Evolutionary conservation across 2,888 invertebrate genomes (phyloP).

Genomic region (Chydorus sphaericus): DNA sequence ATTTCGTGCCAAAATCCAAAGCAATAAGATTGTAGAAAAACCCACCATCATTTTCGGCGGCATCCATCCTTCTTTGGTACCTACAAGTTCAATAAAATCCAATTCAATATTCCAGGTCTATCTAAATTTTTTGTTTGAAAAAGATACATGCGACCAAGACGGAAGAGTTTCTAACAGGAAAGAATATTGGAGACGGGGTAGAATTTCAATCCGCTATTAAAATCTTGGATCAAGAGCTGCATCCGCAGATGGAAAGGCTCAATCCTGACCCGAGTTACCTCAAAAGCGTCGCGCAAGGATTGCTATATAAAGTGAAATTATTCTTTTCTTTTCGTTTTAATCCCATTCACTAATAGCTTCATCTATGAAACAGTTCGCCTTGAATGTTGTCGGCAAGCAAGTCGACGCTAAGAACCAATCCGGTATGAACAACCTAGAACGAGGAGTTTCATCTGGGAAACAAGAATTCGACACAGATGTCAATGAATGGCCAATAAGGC

Average conservation of each 20-base stretch:
- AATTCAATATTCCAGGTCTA: too few relatives aligned
- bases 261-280: constrained; percentile 54
- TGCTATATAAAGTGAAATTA: constrained; percentile 63
- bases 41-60: constrained; percentile 26
- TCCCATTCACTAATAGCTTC: constrained; percentile 16
- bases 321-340: background rate
- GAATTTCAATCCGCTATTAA: constrained; percentile 37
- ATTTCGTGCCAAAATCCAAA: constrained; percentile 45
- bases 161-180: constrained; percentile 37
- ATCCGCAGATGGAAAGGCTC: constrained; percentile 45
- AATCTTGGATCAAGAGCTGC: constrained; percentile 41
- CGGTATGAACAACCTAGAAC: constrained; percentile 42
- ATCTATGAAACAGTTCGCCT: constrained; percentile 33
- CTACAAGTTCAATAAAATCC: background rate
- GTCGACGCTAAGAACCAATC: constrained; percentile 36
- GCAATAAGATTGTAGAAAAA: constrained; percentile 30
- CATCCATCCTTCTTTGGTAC: constrained; percentile 7
- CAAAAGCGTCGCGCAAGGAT: constrained; percentile 48
- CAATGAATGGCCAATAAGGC: constrained; percentile 54
- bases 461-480: constrained; percentile 55
- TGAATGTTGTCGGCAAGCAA: constrained; percentile 34
- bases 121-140: background rate
- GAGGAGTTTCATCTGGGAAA: constrained; percentile 47
- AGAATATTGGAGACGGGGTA: constrained; percentile 31
- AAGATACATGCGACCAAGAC: constrained; percentile 43